These are phyloP conservation scores for Kryptolebias marmoratus DNA, from an alignment of 2,113 vertebrate species.

Conservation along the genomic window DNA sequence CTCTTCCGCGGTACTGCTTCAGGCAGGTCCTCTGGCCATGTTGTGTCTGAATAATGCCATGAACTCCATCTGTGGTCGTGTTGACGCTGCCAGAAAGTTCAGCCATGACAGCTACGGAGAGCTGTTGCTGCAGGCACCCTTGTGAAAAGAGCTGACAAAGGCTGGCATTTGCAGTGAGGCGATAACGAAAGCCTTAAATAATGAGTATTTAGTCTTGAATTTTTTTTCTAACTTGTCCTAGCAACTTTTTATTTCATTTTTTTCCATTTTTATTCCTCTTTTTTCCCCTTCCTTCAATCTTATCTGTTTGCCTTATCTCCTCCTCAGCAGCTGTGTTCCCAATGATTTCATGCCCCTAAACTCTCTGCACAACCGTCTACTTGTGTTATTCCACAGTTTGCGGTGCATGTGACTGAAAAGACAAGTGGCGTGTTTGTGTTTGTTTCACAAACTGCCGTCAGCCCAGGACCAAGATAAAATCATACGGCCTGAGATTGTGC, in stretches of 20 bases:
- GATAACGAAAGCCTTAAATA: neutral
- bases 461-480: slow-evolving; percentile 7
- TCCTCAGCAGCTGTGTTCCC: slow-evolving; percentile 27
- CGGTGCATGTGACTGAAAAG: slow-evolving; percentile 21
- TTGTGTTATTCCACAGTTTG: slow-evolving; percentile 19
- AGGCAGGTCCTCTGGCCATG: slow-evolving; percentile 16
- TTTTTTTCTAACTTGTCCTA: slow-evolving; percentile 16
- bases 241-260: neutral
- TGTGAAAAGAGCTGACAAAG: slow-evolving; percentile 13
- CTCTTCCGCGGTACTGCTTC: neutral
- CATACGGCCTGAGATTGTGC: neutral
- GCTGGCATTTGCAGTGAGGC: slow-evolving; percentile 8
- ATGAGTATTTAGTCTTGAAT: slow-evolving; percentile 21
- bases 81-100: slow-evolving; percentile 41
- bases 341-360: slow-evolving; percentile 48
- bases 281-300: neutral
- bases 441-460: neutral
- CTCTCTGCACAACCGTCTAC: slow-evolving; percentile 17
- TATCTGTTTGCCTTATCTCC: slow-evolving; percentile 21
- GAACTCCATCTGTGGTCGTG: slow-evolving; percentile 27
- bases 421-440: slow-evolving; percentile 16
- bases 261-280: neutral
- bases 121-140: slow-evolving; percentile 25
- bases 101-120: slow-evolving; percentile 49
- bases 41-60: slow-evolving; percentile 22